Conservation (phyloP, 2,888 invertebrate genomes). For the Cephonodes hylas region DNA sequence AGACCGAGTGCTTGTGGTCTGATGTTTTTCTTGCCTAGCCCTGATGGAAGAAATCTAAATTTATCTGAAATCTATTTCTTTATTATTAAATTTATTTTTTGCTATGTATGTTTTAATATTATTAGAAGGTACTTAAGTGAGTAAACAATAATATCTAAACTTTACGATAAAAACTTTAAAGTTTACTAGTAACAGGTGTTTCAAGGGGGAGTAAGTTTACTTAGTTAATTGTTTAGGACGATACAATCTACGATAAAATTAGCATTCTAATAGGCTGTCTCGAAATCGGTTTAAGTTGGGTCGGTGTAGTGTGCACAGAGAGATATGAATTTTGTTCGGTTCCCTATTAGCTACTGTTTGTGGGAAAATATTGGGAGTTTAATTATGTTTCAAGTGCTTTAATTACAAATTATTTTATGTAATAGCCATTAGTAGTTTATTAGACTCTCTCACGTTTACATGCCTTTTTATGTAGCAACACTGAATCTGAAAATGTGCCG, state of each 20-base stretch:
- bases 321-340: conserved; percentile 43
- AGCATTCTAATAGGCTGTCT: conserved; percentile 53
- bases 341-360: conserved; percentile 58
- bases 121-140: too few species aligned
- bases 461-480: too few species aligned
- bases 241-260: conserved; percentile 53
- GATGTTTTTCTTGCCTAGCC: too few species aligned
- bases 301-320: conserved; percentile 37
- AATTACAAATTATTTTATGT: too few species aligned
- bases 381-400: conserved; percentile 44
- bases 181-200: conserved; percentile 27
- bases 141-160: background rate
- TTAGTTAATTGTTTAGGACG: conserved; percentile 41
- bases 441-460: too few species aligned
- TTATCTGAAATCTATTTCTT: too few species aligned
- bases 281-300: conserved; percentile 48
- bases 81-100: too few species aligned
- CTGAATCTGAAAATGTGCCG: too few species aligned
- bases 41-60: background rate
- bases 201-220: conserved; percentile 32
- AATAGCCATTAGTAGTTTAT: too few species aligned
- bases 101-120: too few species aligned
- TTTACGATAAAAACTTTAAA: background rate
- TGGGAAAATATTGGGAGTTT: conserved; percentile 55
- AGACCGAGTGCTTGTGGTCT: too few species aligned